Percentiles rank a stretch among this genome's conserved stretches.
phyloP scores from a whole-genome alignment of 2,888 invertebrate species.

The Campoplex nolae region DNA sequence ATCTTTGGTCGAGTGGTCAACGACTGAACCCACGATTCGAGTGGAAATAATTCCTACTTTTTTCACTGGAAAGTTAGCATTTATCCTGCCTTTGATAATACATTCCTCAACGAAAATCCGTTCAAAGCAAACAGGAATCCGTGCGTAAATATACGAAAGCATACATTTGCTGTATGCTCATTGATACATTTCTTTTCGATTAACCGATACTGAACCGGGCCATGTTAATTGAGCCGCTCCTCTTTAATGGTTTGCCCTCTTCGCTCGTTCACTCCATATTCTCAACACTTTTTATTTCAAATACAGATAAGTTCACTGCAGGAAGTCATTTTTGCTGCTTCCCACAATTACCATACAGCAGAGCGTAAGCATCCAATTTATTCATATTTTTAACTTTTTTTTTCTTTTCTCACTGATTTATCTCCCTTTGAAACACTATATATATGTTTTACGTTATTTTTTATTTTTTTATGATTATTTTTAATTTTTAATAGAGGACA shows the following conservation, averaged over 20 bases:
- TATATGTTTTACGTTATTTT: too few relatives aligned
- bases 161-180: neutral
- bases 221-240: neutral
- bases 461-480: too few relatives aligned
- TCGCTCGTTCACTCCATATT: neutral
- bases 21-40: too few relatives aligned
- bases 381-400: neutral
- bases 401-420: neutral
- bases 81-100: neutral
- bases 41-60: too few relatives aligned
- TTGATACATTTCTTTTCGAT: neutral
- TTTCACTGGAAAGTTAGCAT: neutral
- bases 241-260: neutral
- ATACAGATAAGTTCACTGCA: constrained; percentile 25
- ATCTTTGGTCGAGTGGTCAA: too few relatives aligned
- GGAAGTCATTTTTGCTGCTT: constrained; percentile 31
- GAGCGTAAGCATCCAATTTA: constrained; percentile 5
- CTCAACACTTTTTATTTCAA: neutral
- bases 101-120: neutral
- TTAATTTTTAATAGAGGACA: neutral
- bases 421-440: neutral
- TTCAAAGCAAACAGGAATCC: neutral
- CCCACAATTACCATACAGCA: constrained; percentile 13
- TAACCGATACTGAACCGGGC: neutral
- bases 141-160: neutral